phyloP scores from a whole-genome alignment of 2,888 invertebrate genomes.

The Rhyacophila evoluta region DNA sequence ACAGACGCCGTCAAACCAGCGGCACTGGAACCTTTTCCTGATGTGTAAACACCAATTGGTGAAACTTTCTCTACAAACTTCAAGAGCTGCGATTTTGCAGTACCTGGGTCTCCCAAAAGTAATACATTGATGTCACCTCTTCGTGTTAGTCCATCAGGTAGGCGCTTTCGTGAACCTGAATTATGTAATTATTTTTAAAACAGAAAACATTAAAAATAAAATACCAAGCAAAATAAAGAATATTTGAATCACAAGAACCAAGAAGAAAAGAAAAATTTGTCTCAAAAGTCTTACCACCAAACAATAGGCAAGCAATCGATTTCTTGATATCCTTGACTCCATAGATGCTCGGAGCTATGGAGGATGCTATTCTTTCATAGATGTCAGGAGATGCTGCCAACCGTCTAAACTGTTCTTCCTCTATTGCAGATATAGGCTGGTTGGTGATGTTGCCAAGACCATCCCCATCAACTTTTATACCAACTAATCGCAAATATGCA shows the following conservation, averaged over 20 bases:
- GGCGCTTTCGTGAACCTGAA: conserved; percentile 80
- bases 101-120: conserved; percentile 97
- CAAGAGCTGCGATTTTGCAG: conserved; percentile 97
- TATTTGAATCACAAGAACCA: too few relatives aligned
- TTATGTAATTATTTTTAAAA: too few relatives aligned
- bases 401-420: conserved; percentile 80
- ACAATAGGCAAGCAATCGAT: conserved; percentile 93
- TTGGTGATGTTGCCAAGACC: conserved; percentile 76
- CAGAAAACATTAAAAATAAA: too few relatives aligned
- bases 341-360: conserved; percentile 97
- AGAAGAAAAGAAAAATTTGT: too few relatives aligned
- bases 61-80: conserved; percentile 97
- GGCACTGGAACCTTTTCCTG: conserved; percentile 99
- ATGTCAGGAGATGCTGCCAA: conserved; percentile 88
- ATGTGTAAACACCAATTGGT: conserved; percentile 96
- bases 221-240: too few relatives aligned
- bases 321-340: conserved; percentile 96
- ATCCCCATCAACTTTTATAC: conserved; percentile 88
- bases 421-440: conserved; percentile 66
- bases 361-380: conserved; percentile 88
- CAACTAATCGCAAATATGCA: conserved; percentile 95
- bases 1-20: conserved; percentile 99
- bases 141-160: conserved; percentile 95
- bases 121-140: conserved; percentile 97
- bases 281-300: conserved; percentile 84